Evolutionary conservation across 1,140 invertebrate genomes (phyloP), one percentile per base, ranked within the genome.

Genomic region (Plutomurus gul): DNA sequence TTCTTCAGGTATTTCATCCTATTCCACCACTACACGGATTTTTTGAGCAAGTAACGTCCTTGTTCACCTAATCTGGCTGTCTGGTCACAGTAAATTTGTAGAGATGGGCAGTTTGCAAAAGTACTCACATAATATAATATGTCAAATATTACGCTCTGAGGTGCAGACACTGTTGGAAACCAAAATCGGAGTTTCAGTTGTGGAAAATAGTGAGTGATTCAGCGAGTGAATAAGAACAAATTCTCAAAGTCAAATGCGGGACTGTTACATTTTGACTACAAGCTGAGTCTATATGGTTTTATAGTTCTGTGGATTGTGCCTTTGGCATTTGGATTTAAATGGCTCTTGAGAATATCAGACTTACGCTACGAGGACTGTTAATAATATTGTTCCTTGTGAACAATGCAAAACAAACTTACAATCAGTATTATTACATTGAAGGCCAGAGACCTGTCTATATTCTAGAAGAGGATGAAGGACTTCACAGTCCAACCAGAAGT

Each of bases 361-460:
- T n/a, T 65, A n/a, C 22, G 16, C 25, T 25, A 8, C 16, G 25
- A 30, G 30, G 56, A 30, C 18, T 65, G 30, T 16, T 65, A 1
- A 2, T 65, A 0, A 65, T 27, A 16, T 65, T 65, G 30, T 65
- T 65, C 20, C n/a, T 65, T n/a, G 56, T 16, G 13, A 65, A 65
- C 36, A 65, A 65, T 65, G 25, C 36, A 33, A 65, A n/a, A 65
- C n/a, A 13, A 33, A 33, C 56, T 4, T 30, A 65, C 36, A 65
- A 65, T 65, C 56, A 65, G 56, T 65, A 65, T 65, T 65, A 65
- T 7, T 65, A 36, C 25, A 33, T 65, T 33, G 25, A 65, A 7
- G 27, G 56, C 18, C 30, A 30, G 25, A 30, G 56, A 30, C 56
- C 56, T 33, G 30, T 65, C n/a, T 65, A 65, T 18, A 65, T 65